Evolutionary conservation across 2,113 vertebrate genomes (phyloP), one percentile per base, ranked within the genome.

Genomic region (Rhynchomys soricoides): DNA sequence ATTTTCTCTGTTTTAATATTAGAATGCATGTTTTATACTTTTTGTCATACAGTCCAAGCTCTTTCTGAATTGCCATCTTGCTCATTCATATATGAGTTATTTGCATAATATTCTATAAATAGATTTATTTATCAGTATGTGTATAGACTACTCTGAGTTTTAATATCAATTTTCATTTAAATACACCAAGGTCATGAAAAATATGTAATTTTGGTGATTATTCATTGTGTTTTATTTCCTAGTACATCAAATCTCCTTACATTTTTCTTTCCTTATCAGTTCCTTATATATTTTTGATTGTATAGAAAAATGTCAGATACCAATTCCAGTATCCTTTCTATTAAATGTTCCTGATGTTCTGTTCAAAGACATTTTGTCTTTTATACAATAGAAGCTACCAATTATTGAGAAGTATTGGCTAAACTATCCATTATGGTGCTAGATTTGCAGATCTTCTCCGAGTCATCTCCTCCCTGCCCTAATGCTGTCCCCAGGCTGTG

Each of bases 61-160:
- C 31, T 93, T 94, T 94, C 24, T 50, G 45, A 52, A 74, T 86
- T 70, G 71, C n/a, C 48, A 19, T 79, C 66, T 77, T 96, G 13
- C 7, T 85, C 4, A 83, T 89, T 90, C 22, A 77, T 79, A 31
- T 43, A 37, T 62, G 43, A 89, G 12, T 96, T 82, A 31, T 75
- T 91, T 88, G 68, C 4, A 86, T 62, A 90, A 62, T 3, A 81
- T 83, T 7, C 16, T 89, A 40, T 37, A 78, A 64, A 68, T 24
- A 50, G 17, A 17, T 26, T 91, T 93, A 48, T 50, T 89, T 45
- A 34, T 34, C 88, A 48, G 43, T 48, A 12, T 66, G 7, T 55
- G 29, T 92, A 55, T 77, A 87, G 19, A 62, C 95, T 62, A 43
- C 29, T 77, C 93, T 52, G 34, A 34, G 13, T 88, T 92, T 86